phyloP scores from a whole-genome alignment of 2,113 vertebrate species.

The Istiophorus platypterus region DNA sequence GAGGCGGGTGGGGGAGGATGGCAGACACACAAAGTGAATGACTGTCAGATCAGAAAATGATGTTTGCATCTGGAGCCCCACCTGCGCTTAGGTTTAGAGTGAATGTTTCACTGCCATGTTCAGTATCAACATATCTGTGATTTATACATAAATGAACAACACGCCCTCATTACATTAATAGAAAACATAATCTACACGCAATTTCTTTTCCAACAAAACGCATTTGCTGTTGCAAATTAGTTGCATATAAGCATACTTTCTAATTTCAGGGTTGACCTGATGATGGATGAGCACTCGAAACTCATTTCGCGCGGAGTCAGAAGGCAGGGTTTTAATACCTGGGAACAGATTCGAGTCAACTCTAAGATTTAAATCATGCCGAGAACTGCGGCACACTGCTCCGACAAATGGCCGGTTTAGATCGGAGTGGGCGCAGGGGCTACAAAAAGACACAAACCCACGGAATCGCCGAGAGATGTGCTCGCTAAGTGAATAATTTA shows the following conservation, averaged over 20 bases:
- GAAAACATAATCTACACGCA: neutral
- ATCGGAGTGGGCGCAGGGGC: neutral
- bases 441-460: conserved; percentile 6
- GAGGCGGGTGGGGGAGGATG: too few species aligned
- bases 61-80: too few species aligned
- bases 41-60: too few species aligned
- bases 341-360: neutral
- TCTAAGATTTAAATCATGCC: neutral
- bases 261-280: neutral
- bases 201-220: neutral
- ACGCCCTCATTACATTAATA: neutral
- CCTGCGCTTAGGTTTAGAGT: too few species aligned
- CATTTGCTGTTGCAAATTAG: neutral
- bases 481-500: conserved; percentile 33
- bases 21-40: neutral
- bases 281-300: neutral
- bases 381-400: neutral
- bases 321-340: neutral
- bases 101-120: too few species aligned
- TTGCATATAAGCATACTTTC: neutral
- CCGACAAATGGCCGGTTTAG: neutral
- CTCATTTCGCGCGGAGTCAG: neutral
- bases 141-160: neutral
- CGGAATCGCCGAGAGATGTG: neutral
- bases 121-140: too few species aligned